Evolutionary conservation across 1,140 invertebrate genomes (phyloP), one percentile per base, ranked within the genome.

Genomic region (Anoplophora glabripennis): DNA sequence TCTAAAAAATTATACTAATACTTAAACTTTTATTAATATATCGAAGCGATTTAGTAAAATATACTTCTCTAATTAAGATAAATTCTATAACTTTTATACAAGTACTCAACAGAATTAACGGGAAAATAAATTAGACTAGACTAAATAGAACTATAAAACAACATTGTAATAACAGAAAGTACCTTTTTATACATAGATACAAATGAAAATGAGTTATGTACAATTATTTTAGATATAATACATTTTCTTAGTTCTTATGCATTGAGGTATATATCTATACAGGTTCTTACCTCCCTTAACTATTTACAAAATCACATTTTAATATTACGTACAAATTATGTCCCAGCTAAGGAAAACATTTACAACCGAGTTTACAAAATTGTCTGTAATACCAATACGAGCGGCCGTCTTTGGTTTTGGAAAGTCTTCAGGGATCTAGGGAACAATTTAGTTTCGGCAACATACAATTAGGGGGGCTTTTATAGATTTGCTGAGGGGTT

Each of bases 251-350:
- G 44, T 58, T 57, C 35, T 56, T 37, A 49, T 36, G 53, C 38
- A 36, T 49, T 40, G 35, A 53, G 53, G 35, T 17, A 46, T 44
- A 44, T 49, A 60, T 61, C 63, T 67, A 57, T 64, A 67, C 59
- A 61, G 9, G 10, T 12, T 33, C 15, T 38, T 58, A n/a, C 41
- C 44, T 42, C 40, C 33, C 28, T 51, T 57, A 53, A n/a, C 52
- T 72, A 72, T 70, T 59, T 72, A 72, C 68, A 70, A 58, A 69
- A 73, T 72, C 69, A 72, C 70, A 73, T 69, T 72, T 67, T 56
- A 72, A 64, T 57, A 69, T 67, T 71, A 69, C 69, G 67, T 71
- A 71, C 67, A 69, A 67, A 67, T 55, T 45, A 47, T 55, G 21
- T 28, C 21, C 21, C 21, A 28, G 21, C 21, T 35, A 36, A 34